These are phyloP conservation scores for Leucoraja ocellata DNA, from an alignment of 2,797 vertebrate species.

Conservation along the genomic window DNA sequence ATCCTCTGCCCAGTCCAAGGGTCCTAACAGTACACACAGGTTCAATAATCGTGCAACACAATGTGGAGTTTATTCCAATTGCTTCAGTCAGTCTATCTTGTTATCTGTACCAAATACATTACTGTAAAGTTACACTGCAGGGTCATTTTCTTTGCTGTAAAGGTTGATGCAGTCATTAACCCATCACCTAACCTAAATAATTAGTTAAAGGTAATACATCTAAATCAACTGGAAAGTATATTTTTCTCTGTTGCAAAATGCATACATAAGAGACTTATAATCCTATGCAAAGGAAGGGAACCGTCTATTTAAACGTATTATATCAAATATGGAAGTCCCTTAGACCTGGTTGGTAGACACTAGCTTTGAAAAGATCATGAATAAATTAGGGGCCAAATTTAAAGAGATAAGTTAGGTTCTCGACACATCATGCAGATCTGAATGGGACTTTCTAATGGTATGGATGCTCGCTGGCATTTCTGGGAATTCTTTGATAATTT, in stretches of 20 bases:
- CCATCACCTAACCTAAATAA: slow-evolving; percentile 52
- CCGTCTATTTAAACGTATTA: slow-evolving; percentile 46
- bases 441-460: not conserved
- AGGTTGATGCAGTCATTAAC: slow-evolving; percentile 49
- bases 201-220: slow-evolving; percentile 54
- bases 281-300: slow-evolving; percentile 51
- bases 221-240: slow-evolving; percentile 47
- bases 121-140: slow-evolving; percentile 56
- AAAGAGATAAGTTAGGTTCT: not conserved
- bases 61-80: slow-evolving; percentile 59
- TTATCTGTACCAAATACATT: slow-evolving; percentile 60
- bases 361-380: slow-evolving; percentile 11
- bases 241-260: slow-evolving; percentile 49
- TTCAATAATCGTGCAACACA: slow-evolving; percentile 64
- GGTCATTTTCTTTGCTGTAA: slow-evolving; percentile 60
- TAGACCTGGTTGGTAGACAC: slow-evolving; percentile 53
- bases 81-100: slow-evolving; percentile 59
- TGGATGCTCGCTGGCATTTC: not conserved
- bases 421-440: slow-evolving; percentile 3
- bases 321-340: slow-evolving; percentile 46
- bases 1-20: slow-evolving; percentile 63
- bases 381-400: slow-evolving; percentile 34
- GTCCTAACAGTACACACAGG: slow-evolving; percentile 65
- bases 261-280: slow-evolving; percentile 50
- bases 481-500: no score